These are phyloP conservation scores for Caenorhabditis sp. DNA, from an alignment of 2,888 invertebrate species.

Conservation along the genomic window DNA sequence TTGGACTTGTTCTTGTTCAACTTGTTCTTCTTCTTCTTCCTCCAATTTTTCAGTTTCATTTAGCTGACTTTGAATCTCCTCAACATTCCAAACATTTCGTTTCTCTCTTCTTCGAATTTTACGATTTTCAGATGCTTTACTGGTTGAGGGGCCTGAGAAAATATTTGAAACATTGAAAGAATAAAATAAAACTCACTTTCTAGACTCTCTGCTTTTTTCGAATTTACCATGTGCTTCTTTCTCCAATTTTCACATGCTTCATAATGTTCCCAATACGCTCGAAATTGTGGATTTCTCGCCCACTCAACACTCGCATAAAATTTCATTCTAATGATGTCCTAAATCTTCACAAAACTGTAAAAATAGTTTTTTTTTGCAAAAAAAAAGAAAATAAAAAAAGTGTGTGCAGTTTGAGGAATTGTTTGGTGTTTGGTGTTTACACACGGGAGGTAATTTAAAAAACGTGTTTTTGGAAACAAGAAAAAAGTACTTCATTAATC, in stretches of 20 bases:
- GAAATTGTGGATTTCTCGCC: conserved; percentile 15
- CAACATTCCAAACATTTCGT: background rate
- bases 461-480: too few relatives aligned
- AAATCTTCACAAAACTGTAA: background rate
- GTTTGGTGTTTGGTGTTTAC: too few relatives aligned
- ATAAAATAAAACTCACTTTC: background rate
- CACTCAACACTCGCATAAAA: conserved; percentile 8
- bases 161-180: conserved; percentile 3
- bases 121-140: background rate
- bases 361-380: background rate
- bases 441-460: too few relatives aligned
- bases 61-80: background rate
- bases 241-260: conserved; percentile 17
- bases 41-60: background rate
- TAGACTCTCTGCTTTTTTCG: background rate
- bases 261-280: conserved; percentile 23
- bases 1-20: background rate
- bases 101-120: background rate
- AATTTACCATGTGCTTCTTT: conserved; percentile 4
- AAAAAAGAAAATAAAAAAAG: too few relatives aligned
- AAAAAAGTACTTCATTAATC: too few relatives aligned
- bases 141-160: background rate
- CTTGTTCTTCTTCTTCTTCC: background rate
- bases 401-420: too few relatives aligned
- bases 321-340: background rate